Evolutionary conservation across 2,113 vertebrate genomes (phyloP), one percentile per base, ranked within the genome.

Genomic region (Pampusana beccarii): DNA sequence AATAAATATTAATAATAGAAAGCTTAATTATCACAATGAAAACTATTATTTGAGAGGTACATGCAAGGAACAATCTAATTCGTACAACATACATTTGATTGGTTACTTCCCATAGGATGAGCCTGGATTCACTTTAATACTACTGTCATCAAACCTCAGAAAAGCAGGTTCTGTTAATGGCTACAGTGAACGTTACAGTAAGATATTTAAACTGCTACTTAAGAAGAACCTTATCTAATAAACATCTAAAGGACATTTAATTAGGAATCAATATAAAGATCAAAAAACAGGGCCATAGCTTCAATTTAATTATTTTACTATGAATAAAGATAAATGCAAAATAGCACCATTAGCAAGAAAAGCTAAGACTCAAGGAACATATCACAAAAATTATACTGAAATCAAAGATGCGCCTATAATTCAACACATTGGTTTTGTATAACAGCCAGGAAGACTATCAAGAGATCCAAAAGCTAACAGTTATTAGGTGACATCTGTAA

Each of bases 331-430:
- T 20, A 92, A 81, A 81, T 8, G 8, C 16, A 92, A 86, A 86
- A 67, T 11, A 90, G 2, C 5, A 69, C 11, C 8, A 74, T 0
- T 16, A 5, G 17, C 5, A n/a, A 70, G 80, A 46, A 83, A 61
- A 51, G 6, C 16, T 40, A 95, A 96, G 82, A 86, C 82, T 96
- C 80, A 42, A 93, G 72, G 71, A 97, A 85, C 2, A 29, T 7
- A 48, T 60, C 18, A 48, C 13, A 40, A 83, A 82, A 90, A 54
- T 4, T 0, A 51, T 6, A 65, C 1, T 75, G 51, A 44, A 86
- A 48, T 26, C 42, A 60, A 73, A 90, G 42, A 66, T 21, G 8
- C 1, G 2, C 57, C 51, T 66, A 60, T 48, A 88, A 80, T 31
- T 25, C 51, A 42, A 29, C 2, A 1, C 10, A 6, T 50, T 51